A percentile compares a stretch with the other conserved stretches of the same genome.
Evolutionary conservation across 2,888 invertebrate species (phyloP).

Genomic region (Caenorhabditis sp.): DNA sequence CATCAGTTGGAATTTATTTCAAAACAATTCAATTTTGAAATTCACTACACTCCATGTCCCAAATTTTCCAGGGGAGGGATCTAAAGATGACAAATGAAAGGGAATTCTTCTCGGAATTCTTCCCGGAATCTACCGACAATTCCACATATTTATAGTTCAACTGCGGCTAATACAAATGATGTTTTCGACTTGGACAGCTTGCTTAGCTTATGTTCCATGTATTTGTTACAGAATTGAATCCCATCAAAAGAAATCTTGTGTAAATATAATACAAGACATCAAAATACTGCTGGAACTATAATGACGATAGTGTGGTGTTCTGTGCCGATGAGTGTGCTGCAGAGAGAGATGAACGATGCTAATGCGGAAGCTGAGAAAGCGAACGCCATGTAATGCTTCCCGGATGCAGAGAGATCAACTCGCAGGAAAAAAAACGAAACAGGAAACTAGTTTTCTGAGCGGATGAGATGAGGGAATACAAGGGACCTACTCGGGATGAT

Average conservation of each 20-base stretch:
- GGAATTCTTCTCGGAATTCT: neutral
- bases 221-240: conserved; percentile 54
- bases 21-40: conserved; percentile 30
- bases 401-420: conserved; percentile 10
- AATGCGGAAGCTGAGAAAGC: conserved; percentile 29
- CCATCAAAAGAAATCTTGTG: conserved; percentile 33
- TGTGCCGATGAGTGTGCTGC: neutral
- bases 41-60: too few relatives aligned
- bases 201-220: conserved; percentile 9
- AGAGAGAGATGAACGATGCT: conserved; percentile 10
- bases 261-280: neutral
- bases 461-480: neutral
- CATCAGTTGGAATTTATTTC: conserved; percentile 47
- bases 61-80: neutral
- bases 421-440: neutral
- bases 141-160: conserved; percentile 7
- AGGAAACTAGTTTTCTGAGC: neutral
- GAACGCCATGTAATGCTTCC: conserved; percentile 7
- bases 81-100: neutral
- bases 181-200: conserved; percentile 25
- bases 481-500: neutral
- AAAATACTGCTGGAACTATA: conserved; percentile 38
- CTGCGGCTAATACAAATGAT: neutral
- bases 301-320: conserved; percentile 11
- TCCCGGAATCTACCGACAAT: neutral